These are phyloP conservation scores for Hippocampus zosterae DNA, from an alignment of 2,113 vertebrate species.

Conservation along the genomic window DNA sequence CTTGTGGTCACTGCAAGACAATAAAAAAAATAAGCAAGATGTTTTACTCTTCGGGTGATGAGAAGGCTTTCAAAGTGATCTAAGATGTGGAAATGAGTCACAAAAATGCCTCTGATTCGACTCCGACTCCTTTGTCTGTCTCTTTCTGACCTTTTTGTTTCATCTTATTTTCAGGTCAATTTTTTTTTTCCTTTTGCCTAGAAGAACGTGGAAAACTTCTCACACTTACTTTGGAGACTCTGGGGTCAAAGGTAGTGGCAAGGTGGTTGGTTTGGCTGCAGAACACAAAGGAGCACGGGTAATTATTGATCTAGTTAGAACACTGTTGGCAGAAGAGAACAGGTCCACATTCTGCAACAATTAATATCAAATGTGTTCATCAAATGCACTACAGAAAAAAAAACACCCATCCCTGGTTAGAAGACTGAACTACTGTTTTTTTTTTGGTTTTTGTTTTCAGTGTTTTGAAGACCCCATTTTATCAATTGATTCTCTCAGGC, in stretches of 20 bases:
- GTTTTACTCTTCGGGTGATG: constrained; percentile 70
- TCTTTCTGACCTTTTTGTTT: neutral
- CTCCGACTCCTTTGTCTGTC: constrained; percentile 29
- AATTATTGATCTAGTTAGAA: constrained; percentile 77
- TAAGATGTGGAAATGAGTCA: constrained; percentile 81
- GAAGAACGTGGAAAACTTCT: constrained; percentile 81
- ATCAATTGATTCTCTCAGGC: constrained; percentile 45
- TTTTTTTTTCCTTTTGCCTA: constrained; percentile 61
- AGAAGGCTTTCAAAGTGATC: constrained; percentile 43
- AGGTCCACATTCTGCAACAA: constrained; percentile 73
- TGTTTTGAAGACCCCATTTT: constrained; percentile 68
- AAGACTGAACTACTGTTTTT: constrained; percentile 30
- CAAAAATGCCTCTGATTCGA: constrained; percentile 83
- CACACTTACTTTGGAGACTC: constrained; percentile 99
- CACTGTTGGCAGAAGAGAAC: constrained; percentile 67
- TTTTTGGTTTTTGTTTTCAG: constrained; percentile 31
- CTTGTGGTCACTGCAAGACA: constrained; percentile 99
- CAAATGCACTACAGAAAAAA: constrained; percentile 46
- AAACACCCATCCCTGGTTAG: constrained; percentile 62
- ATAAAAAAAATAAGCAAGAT: constrained; percentile 10
- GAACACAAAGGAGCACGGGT: constrained; percentile 82
- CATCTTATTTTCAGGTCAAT: constrained; percentile 57
- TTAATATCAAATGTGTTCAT: constrained; percentile 64
- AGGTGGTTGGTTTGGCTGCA: constrained; percentile 98
- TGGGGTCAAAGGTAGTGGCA: constrained; percentile 99